Evolutionary conservation across 1,140 invertebrate species (phyloP).

Genomic region (Melipona quadrifasciata): DNA sequence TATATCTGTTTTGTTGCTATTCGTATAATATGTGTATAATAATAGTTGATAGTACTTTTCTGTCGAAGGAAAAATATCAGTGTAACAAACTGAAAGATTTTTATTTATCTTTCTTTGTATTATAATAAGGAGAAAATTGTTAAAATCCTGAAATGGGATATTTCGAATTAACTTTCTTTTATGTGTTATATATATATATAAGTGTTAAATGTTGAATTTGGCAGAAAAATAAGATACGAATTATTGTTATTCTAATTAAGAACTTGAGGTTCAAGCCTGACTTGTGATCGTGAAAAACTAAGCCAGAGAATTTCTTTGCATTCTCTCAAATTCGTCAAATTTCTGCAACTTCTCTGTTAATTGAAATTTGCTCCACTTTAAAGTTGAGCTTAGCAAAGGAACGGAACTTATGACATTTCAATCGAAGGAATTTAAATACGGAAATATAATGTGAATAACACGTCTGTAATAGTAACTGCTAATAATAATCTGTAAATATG

Average conservation of each 20-base stretch:
- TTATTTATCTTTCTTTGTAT: conserved; percentile 9
- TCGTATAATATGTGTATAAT: conserved; percentile 37
- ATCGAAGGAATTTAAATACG: neutral
- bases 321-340: neutral
- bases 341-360: neutral
- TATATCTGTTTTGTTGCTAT: conserved; percentile 44
- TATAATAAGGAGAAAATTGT: neutral
- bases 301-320: neutral
- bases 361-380: neutral
- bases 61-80: conserved; percentile 22
- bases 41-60: conserved; percentile 39
- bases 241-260: conserved; percentile 10
- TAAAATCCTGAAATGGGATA: neutral
- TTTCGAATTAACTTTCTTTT: neutral
- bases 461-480: neutral
- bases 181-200: neutral
- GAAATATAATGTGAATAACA: neutral
- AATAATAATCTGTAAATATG: conserved; percentile 24
- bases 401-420: neutral
- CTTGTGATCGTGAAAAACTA: neutral
- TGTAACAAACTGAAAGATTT: conserved; percentile 7
- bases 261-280: conserved; percentile 5
- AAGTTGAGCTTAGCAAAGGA: neutral
- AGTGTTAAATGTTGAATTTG: neutral
- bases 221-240: neutral